Evolutionary conservation across 1,140 invertebrate species (phyloP), one percentile per base, ranked within the genome.

Genomic region (Brachionus rotundiformis): DNA sequence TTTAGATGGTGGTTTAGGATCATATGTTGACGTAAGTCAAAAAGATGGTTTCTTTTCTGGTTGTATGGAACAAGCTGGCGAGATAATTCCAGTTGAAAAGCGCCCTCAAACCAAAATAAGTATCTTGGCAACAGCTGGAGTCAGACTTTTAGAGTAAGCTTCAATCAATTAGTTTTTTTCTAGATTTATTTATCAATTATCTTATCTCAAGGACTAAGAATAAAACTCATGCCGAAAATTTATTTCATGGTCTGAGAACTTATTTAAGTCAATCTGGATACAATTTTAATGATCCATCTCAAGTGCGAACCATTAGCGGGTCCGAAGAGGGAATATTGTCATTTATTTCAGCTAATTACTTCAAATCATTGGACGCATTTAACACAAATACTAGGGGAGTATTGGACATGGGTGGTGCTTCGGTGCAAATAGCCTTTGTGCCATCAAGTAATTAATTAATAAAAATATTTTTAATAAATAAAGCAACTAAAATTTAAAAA

Each of bases 391-490:
- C 54, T 85, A 75, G 82, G 27, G 90, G 90, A 5, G 85, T 89
- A 4, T 83, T 90, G 23, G 90, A 91, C 83, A 85, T 90, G 85
- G 90, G 90, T 47, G 90, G 90, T 47, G 90, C 90, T 0, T 90
- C 90, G 1, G 89, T 89, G 7, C 90, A 91, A 84, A 89, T 90
- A 27, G 85, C 90, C 3, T 89, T 89, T 84, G 83, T 85, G n/a
- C 86, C 87, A 11, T 82, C 84, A 85, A 73, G 84, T 84, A 44
- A 84, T 85, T 41, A 89, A 86, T 84, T 88, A n/a, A n/a, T n/a
- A n/a, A n/a, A n/a, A n/a, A n/a, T n/a, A n/a, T n/a, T n/a, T n/a
- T n/a, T n/a, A n/a, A n/a, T n/a, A n/a, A n/a, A n/a, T n/a, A n/a
- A n/a, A n/a, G n/a, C n/a, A n/a, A n/a, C n/a, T n/a, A n/a, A n/a